phyloP scores from a whole-genome alignment of 2,888 invertebrate genomes.

The Hipparchia sbordonii region DNA sequence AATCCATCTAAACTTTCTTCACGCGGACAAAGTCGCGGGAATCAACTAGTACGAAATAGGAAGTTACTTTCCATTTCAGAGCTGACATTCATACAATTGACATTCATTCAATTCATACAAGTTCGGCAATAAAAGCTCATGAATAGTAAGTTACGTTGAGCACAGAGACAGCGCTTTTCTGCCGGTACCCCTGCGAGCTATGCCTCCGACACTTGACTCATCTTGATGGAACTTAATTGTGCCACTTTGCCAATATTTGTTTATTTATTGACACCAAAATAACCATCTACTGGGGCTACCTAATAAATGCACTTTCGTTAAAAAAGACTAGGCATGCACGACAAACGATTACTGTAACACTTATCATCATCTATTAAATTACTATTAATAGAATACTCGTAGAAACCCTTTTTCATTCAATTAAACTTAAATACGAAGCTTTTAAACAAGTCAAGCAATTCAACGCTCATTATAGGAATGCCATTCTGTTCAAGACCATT shows the following conservation, averaged over 20 bases:
- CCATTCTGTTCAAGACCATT: no score
- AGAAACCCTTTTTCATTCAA: no score
- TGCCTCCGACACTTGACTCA: slow-evolving; percentile 34
- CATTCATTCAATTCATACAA: no score
- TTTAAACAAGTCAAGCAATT: no score
- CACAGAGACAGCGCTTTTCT: slow-evolving; percentile 31
- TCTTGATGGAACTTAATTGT: slow-evolving; percentile 33
- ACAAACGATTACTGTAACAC: no score
- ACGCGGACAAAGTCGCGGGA: no score
- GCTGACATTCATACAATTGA: no score
- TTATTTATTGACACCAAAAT: slow-evolving; percentile 38
- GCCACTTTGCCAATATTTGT: slow-evolving; percentile 34
- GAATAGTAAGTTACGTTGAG: slow-evolving; percentile 35
- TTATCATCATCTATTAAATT: no score
- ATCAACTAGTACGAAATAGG: background rate
- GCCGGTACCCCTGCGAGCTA: slow-evolving; percentile 24
- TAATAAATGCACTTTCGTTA: background rate
- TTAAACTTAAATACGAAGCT: no score
- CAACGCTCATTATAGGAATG: no score
- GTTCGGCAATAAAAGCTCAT: slow-evolving; percentile 36
- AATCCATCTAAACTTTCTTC: no score
- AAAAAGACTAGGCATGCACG: background rate
- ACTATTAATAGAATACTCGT: no score
- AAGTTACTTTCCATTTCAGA: slow-evolving; percentile 15
- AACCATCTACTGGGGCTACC: slow-evolving; percentile 21